These are phyloP conservation scores for Cirrhinus molitorella DNA, from an alignment of 2,797 vertebrate species.

Conservation along the genomic window DNA sequence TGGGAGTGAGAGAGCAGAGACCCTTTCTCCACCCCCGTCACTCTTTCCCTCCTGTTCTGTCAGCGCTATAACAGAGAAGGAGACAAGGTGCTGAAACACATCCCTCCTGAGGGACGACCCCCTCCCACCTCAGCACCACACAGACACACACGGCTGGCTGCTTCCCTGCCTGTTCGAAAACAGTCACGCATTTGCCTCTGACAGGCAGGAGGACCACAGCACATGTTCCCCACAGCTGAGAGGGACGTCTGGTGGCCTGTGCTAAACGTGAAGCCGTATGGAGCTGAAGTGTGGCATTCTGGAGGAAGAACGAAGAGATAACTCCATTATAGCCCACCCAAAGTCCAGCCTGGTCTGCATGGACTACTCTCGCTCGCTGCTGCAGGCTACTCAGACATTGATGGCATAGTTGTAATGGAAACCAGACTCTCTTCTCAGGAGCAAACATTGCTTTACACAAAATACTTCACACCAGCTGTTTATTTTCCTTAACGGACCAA, in stretches of 20 bases:
- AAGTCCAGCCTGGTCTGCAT: constrained; percentile 19
- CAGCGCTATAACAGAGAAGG: constrained; percentile 73
- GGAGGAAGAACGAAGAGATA: constrained; percentile 37
- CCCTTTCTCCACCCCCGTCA: constrained; percentile 54
- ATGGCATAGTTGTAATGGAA: constrained; percentile 70
- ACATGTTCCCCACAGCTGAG: constrained; percentile 36
- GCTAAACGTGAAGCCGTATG: background rate
- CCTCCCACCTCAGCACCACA: constrained; percentile 45
- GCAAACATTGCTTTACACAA: constrained; percentile 76
- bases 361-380: constrained; percentile 38
- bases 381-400: constrained; percentile 53
- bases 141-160: constrained; percentile 50
- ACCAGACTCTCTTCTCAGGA: constrained; percentile 74
- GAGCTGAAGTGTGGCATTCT: background rate
- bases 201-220: constrained; percentile 34
- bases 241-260: background rate
- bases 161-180: constrained; percentile 50
- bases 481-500: constrained; percentile 74
- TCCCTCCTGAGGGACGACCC: constrained; percentile 66
- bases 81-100: constrained; percentile 81
- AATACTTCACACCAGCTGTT: constrained; percentile 75
- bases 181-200: constrained; percentile 35
- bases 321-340: constrained; percentile 39
- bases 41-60: constrained; percentile 69
- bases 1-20: constrained; percentile 53